phyloP scores from a whole-genome alignment of 2,113 vertebrate genomes.

The Thamnophis sirtalis region DNA sequence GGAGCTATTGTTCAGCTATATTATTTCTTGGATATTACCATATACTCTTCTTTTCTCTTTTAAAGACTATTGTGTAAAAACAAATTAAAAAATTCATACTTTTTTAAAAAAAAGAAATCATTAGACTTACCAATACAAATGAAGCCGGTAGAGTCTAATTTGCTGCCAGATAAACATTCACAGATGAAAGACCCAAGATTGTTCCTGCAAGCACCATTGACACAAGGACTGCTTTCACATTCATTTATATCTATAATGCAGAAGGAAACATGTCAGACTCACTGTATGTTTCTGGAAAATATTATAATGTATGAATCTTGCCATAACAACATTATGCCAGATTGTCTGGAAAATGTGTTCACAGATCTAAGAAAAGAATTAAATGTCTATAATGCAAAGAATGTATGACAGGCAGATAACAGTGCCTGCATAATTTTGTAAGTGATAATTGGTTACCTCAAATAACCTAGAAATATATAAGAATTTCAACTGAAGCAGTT shows the following conservation, averaged over 20 bases:
- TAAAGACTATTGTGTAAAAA: background rate
- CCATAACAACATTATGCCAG: conserved; percentile 42
- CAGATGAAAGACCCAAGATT: conserved; percentile 81
- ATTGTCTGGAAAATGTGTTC: conserved; percentile 52
- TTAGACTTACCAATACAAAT: conserved; percentile 77
- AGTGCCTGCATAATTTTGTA: conserved; percentile 7
- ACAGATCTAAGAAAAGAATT: conserved; percentile 31
- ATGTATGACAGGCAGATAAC: background rate
- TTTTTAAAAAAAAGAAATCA: background rate
- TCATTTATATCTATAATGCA: conserved; percentile 79
- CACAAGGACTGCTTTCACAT: conserved; percentile 80
- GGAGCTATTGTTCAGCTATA: background rate
- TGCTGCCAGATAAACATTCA: conserved; percentile 78
- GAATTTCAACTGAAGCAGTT: conserved; percentile 19
- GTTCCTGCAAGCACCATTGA: conserved; percentile 80
- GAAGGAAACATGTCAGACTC: conserved; percentile 63
- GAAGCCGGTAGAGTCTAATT: conserved; percentile 75
- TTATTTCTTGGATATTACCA: background rate
- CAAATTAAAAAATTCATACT: background rate
- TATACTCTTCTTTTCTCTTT: background rate
- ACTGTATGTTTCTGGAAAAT: conserved; percentile 56
- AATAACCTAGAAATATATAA: conserved; percentile 27
- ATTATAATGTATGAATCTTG: conserved; percentile 33
- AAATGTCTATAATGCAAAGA: conserved; percentile 38
- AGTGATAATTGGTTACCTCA: conserved; percentile 19